phyloP scores from a whole-genome alignment of 2,888 invertebrate species.

The Clostera curtula region DNA sequence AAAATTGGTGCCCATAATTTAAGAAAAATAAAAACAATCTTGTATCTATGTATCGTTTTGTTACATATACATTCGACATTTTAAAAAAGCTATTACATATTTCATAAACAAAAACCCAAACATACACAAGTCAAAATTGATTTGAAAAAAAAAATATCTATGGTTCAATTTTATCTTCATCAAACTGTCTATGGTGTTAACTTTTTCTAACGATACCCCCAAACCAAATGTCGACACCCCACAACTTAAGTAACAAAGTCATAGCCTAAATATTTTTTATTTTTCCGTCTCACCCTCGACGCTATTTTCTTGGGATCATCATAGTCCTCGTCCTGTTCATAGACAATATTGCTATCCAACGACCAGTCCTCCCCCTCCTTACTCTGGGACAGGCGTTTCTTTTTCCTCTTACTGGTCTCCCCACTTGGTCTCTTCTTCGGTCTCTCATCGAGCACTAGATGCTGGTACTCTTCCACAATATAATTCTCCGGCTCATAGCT shows the following conservation, averaged over 20 bases:
- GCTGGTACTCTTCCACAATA: constrained; percentile 57
- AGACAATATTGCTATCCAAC: constrained; percentile 47
- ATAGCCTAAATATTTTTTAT: constrained; percentile 64
- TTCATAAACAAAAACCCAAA: too few species aligned
- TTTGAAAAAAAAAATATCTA: too few species aligned
- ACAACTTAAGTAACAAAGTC: constrained; percentile 55
- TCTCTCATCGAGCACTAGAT: constrained; percentile 50
- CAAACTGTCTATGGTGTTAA: too few species aligned
- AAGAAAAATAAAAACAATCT: background rate
- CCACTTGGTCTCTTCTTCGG: constrained; percentile 44
- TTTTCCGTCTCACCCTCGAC: constrained; percentile 57
- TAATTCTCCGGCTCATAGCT: constrained; percentile 62
- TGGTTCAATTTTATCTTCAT: too few species aligned
- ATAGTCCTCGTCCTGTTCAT: constrained; percentile 52
- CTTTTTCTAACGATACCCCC: constrained; percentile 9
- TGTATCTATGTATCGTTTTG: too few species aligned
- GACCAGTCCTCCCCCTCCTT: constrained; percentile 52
- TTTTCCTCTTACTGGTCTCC: constrained; percentile 38
- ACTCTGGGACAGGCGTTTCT: constrained; percentile 30
- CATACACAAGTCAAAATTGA: too few species aligned
- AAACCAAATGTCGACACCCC: constrained; percentile 69
- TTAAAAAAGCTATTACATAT: too few species aligned
- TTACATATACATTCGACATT: too few species aligned
- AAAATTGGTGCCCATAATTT: background rate
- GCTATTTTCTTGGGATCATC: constrained; percentile 51